phyloP scores from a whole-genome alignment of 2,113 vertebrate species.

The Onychorhynchus coronatus region DNA sequence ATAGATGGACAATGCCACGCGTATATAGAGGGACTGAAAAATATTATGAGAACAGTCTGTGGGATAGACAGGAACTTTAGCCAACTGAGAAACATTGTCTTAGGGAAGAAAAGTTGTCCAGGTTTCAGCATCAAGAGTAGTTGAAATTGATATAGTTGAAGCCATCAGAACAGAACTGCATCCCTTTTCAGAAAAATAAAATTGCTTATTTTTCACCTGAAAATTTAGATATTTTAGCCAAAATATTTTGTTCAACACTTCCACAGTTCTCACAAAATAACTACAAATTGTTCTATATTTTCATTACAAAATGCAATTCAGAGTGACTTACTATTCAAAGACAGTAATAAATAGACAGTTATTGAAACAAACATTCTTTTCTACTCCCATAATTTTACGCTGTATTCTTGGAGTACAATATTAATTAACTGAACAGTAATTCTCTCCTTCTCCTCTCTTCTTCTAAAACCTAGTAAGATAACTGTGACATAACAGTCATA shows the following conservation, averaged over 20 bases:
- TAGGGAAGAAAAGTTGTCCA: not conserved
- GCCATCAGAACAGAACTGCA: not conserved
- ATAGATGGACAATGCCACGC: not conserved
- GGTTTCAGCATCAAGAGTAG: not conserved
- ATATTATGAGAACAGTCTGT: not conserved
- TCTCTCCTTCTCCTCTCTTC: not conserved
- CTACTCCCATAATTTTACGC: not conserved
- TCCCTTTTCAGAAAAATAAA: not conserved
- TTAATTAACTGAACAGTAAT: not conserved
- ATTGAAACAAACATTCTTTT: not conserved
- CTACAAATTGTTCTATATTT: not conserved
- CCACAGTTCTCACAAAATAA: not conserved
- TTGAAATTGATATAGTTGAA: too few species aligned
- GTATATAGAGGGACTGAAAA: not conserved
- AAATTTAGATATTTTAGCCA: not conserved
- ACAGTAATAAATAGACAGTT: not conserved
- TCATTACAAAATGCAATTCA: not conserved
- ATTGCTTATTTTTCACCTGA: not conserved
- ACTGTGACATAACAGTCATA: not conserved
- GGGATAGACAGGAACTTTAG: not conserved
- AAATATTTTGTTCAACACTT: not conserved
- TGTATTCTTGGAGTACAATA: not conserved
- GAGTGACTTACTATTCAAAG: not conserved
- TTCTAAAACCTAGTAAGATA: not conserved
- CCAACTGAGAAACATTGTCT: fast-evolving